Conservation (phyloP, 2,888 invertebrate species). For the Cataglyphis cursor region DNA sequence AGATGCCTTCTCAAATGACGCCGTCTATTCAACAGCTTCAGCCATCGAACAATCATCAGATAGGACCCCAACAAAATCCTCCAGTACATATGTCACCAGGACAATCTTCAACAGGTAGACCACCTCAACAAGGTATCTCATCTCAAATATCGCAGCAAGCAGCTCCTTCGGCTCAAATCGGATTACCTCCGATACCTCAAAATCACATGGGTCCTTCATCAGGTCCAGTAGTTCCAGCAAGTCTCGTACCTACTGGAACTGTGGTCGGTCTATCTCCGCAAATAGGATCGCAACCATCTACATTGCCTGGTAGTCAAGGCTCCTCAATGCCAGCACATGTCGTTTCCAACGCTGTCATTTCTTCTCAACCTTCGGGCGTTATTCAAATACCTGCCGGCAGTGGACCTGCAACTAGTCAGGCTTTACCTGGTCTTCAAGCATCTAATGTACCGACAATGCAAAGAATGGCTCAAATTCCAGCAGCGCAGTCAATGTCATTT, state of each 20-base stretch:
- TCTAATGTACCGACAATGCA: conserved; percentile 69
- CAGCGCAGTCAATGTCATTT: conserved; percentile 71
- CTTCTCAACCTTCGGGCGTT: conserved; percentile 64
- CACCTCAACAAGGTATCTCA: conserved; percentile 81
- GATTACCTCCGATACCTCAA: conserved; percentile 69
- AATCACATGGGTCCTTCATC: conserved; percentile 75
- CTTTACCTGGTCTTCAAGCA: conserved; percentile 63
- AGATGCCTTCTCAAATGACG: conserved; percentile 77
- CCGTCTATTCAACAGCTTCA: conserved; percentile 73
- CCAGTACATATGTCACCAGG: conserved; percentile 69
- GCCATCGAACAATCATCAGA: conserved; percentile 75
- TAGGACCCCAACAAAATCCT: conserved; percentile 60
- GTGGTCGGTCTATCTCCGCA: conserved; percentile 68
- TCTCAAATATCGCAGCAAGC: conserved; percentile 77
- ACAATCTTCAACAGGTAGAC: conserved; percentile 61
- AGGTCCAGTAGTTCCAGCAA: conserved; percentile 67
- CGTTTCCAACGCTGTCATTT: conserved; percentile 65
- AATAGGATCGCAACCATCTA: conserved; percentile 67
- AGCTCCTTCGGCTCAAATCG: conserved; percentile 67
- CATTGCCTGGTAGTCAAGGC: conserved; percentile 70
- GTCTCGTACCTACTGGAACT: conserved; percentile 61
- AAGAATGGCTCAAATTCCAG: conserved; percentile 69
- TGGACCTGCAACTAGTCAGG: conserved; percentile 61
- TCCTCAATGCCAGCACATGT: conserved; percentile 67
- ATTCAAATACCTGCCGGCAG: conserved; percentile 68